Percentiles rank a stretch among this genome's conserved stretches.
These are phyloP conservation scores for Perodicticus potto DNA, from an alignment of 2,797 vertebrate species.

Conservation along the genomic window DNA sequence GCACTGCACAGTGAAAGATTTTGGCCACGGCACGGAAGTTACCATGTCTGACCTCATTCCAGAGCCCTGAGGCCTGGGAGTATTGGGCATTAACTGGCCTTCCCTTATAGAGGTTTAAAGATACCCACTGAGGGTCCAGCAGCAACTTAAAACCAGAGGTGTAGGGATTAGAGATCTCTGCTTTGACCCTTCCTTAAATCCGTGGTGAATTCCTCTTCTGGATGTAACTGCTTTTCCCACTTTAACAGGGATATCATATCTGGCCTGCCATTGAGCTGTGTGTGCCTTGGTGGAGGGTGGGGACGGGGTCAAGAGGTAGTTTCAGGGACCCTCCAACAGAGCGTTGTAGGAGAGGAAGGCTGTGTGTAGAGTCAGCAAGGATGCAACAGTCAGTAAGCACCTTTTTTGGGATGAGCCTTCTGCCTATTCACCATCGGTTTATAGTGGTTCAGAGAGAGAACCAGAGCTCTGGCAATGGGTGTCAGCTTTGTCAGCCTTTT, in stretches of 20 bases:
- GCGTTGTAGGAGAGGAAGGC: not conserved
- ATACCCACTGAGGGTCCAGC: not conserved
- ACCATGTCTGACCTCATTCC: conserved; percentile 69
- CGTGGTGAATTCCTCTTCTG: not conserved
- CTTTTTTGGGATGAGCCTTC: not conserved
- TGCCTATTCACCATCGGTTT: not conserved
- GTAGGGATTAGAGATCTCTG: not conserved
- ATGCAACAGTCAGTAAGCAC: not conserved
- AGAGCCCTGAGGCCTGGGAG: conserved; percentile 41
- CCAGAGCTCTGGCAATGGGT: not conserved
- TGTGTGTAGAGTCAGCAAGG: not conserved
- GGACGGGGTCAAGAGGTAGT: not conserved
- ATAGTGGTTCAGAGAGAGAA: not conserved
- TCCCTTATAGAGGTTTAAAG: conserved; percentile 52
- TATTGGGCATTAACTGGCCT: conserved; percentile 55
- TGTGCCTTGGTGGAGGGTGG: not conserved
- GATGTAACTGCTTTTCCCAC: not conserved
- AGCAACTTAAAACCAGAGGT: not conserved
- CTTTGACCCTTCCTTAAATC: not conserved
- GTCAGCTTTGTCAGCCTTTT: not conserved
- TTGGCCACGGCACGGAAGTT: conserved; percentile 38
- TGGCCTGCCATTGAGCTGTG: not conserved
- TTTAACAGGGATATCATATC: not conserved
- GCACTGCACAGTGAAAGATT: not conserved
- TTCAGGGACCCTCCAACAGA: not conserved